These are phyloP conservation scores for Microdon myrmicae DNA, from an alignment of 2,888 invertebrate species.

Conservation along the genomic window DNA sequence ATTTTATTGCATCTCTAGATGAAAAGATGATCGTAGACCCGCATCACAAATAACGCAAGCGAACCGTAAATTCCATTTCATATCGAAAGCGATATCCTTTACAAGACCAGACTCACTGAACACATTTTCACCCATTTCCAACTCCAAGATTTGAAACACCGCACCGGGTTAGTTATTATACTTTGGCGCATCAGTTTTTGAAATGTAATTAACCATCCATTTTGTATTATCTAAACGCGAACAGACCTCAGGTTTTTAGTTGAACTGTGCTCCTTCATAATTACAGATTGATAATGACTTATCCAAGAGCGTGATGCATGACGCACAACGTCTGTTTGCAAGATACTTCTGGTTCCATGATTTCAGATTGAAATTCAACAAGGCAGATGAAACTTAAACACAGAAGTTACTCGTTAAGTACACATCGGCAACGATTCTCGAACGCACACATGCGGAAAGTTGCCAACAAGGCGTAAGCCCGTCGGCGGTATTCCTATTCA, in stretches of 20 bases:
- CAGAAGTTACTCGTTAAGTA: constrained; percentile 45
- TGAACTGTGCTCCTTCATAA: constrained; percentile 41
- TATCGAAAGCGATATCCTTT: constrained; percentile 44
- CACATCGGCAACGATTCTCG: not conserved
- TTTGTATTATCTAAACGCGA: constrained; percentile 38
- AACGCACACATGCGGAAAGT: not conserved
- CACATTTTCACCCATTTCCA: constrained; percentile 15
- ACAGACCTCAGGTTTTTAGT: constrained; percentile 29
- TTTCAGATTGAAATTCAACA: constrained; percentile 52
- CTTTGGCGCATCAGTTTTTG: constrained; percentile 38
- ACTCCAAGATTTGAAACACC: constrained; percentile 2
- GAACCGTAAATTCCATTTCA: constrained; percentile 27
- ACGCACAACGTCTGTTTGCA: constrained; percentile 7
- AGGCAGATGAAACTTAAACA: constrained; percentile 50
- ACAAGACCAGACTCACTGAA: constrained; percentile 15
- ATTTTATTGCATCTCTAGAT: constrained; percentile 43
- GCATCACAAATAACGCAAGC: constrained; percentile 25
- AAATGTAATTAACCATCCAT: constrained; percentile 52
- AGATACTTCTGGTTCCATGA: constrained; percentile 38
- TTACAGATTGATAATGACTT: constrained; percentile 49
- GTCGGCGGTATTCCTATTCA: constrained; percentile 20
- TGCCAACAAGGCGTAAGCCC: constrained; percentile 18
- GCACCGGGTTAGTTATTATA: constrained; percentile 15
- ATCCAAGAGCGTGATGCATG: constrained; percentile 17
- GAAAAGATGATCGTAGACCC: constrained; percentile 19